Evolutionary conservation across 2,113 vertebrate species (phyloP).

Genomic region (Cyanoramphus novaezelandiae): DNA sequence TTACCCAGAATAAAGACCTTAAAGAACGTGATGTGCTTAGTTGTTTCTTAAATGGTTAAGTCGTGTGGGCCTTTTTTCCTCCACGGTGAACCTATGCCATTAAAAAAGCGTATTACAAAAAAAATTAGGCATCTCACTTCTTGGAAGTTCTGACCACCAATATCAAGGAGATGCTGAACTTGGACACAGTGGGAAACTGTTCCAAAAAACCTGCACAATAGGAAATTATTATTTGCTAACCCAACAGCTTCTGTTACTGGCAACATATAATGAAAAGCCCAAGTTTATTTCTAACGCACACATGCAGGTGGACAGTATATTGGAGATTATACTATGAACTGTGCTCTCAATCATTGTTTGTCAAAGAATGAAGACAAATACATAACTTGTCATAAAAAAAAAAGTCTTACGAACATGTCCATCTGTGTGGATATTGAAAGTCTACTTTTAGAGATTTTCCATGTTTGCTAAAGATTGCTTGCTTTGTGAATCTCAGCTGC

Average conservation of each 20-base stretch:
- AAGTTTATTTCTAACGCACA: background rate
- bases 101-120: background rate
- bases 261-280: background rate
- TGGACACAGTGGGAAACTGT: background rate
- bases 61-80: accelerated
- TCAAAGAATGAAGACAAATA: background rate
- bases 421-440: background rate
- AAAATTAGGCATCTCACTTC: background rate
- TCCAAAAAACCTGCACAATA: background rate
- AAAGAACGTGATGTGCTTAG: background rate
- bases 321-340: background rate
- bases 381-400: background rate
- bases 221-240: background rate
- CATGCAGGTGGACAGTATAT: background rate
- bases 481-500: background rate
- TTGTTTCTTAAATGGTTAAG: background rate
- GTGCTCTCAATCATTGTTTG: background rate
- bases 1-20: background rate
- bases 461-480: background rate
- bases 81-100: background rate
- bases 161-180: background rate
- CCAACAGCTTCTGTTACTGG: background rate
- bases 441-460: background rate
- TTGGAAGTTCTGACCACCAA: background rate
- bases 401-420: background rate